These are phyloP conservation scores for Ridgeia piscesae DNA, from an alignment of 1,140 invertebrate species.

Conservation along the genomic window DNA sequence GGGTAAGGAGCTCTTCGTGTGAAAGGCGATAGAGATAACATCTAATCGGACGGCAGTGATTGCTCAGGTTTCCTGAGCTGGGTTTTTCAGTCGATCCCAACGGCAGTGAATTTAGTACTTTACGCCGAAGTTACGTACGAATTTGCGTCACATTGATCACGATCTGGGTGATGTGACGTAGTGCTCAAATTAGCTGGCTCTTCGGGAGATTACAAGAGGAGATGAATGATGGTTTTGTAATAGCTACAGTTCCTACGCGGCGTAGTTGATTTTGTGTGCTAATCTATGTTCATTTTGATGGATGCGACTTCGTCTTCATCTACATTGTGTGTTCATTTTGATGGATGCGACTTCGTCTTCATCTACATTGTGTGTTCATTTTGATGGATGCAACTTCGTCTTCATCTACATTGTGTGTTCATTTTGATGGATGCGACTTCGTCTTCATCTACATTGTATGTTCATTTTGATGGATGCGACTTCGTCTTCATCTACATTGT, in stretches of 20 bases:
- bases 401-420: no score
- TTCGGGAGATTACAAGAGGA: not conserved
- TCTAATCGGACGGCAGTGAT: not conserved
- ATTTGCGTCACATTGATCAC: not conserved
- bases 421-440: no score
- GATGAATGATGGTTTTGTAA: not conserved
- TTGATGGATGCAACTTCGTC: no score
- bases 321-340: no score
- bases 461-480: no score
- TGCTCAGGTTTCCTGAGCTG: not conserved
- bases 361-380: no score
- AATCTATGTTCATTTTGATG: not conserved
- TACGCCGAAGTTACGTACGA: not conserved
- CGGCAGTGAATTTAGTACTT: not conserved
- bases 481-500: no score
- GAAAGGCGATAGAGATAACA: not conserved
- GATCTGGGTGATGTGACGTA: not conserved
- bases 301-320: no score
- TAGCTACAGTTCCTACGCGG: not conserved
- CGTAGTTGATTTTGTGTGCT: not conserved
- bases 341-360: no score
- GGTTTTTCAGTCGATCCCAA: not conserved
- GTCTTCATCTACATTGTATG: no score
- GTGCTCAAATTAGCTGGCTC: not conserved
- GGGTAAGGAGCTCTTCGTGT: not conserved